Base-by-base conservation (phyloP, 2,888 invertebrate genomes). In the Sarcophaga variegata region DNA sequence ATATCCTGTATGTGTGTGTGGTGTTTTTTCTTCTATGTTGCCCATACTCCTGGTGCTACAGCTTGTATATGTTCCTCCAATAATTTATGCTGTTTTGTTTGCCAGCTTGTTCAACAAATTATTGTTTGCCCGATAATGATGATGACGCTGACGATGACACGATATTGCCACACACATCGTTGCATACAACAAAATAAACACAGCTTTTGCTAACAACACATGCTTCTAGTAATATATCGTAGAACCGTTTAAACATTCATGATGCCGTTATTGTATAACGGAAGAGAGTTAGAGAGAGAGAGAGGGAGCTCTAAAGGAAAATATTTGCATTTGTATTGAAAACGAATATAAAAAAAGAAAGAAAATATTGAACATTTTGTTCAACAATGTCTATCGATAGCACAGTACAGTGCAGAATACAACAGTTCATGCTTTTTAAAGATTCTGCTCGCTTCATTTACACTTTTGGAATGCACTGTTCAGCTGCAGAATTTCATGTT, bases 81-180 rank as follows among this genome's bases (percentile, higher is more conserved):
- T 12, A 76, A 66, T 66, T 66, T 54, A 66, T 76, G 10, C 54
- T 76, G 66, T 76, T 76, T 76, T 76, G 66, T 76, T 76, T 76
- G 59, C 22, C 66, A 54, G 54, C 66, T 67, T 76, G 76, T 76
- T 76, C 20, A 76, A 67, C 76, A 76, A 76, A 76, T 76, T 76
- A 76, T 66, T 66, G 66, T 76, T 76, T 59, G 66, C 20, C 27
- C 54, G 66, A 76, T 66, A 66, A 76, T 66, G 76, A 76, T 67
- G 66, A 45, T 76, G 14, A 54, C 17, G 54, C 12, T 54, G 54
- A 54, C 17, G 17, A 54, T 54, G 54, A 54, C 54, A 54, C 54
- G 54, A 54, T 54, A 17, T 14, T 54, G 17, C 54, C 37, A 72
- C 71, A 60, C 54, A 11, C 69, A 59, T 54, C 45, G 8, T 6